These are phyloP conservation scores for Orussus abietinus DNA, from an alignment of 1,140 invertebrate genomes.

Conservation along the genomic window DNA sequence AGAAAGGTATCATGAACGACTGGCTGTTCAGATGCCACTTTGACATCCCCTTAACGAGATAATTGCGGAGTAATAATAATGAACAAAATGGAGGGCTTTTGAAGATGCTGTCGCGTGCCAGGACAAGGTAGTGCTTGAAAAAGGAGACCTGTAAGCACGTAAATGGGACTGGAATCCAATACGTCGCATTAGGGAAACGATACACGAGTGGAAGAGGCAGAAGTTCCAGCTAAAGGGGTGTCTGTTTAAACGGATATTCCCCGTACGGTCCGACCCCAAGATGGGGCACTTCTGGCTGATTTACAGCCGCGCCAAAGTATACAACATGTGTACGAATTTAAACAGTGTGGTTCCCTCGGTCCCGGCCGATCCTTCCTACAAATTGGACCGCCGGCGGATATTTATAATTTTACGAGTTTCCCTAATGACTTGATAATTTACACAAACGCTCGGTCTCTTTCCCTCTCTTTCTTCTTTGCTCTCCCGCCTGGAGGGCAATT, in stretches of 20 bases:
- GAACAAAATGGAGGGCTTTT: no score
- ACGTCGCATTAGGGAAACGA: no score
- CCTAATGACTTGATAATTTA: no score
- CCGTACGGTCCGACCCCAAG: conserved; percentile 11
- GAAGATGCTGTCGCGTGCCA: neutral
- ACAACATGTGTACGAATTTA: conserved; percentile 37
- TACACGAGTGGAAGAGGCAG: neutral
- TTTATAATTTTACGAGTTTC: neutral
- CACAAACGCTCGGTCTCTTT: no score
- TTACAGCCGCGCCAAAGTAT: conserved; percentile 33
- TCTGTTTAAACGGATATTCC: conserved; percentile 25
- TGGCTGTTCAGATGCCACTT: no score
- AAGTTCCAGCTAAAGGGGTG: conserved; percentile 3
- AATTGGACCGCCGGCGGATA: neutral
- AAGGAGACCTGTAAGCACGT: no score
- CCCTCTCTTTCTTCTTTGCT: no score
- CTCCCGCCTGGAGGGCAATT: no score
- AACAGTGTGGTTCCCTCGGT: conserved; percentile 31
- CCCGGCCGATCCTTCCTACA: conserved; percentile 1
- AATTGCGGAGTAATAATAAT: no score
- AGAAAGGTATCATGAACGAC: no score
- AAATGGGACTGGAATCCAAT: no score
- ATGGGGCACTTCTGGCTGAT: conserved; percentile 32
- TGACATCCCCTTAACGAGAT: no score
- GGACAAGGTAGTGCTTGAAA: neutral